These are phyloP conservation scores for Penaeus monodon DNA, from an alignment of 2,888 invertebrate genomes.

Conservation along the genomic window DNA sequence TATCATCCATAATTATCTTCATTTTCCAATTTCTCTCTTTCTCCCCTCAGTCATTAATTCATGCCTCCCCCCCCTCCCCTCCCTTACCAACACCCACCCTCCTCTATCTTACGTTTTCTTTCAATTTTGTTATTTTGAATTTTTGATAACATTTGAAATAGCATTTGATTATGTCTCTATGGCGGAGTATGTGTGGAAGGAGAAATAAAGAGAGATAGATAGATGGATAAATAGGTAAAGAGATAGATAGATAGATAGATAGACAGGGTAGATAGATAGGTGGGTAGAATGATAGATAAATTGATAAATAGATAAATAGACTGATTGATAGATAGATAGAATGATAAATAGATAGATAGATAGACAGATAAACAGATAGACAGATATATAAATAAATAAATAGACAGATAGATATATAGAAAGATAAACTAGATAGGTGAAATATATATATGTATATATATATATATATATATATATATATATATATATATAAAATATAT, in stretches of 20 bases:
- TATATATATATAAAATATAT: no score
- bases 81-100: background rate
- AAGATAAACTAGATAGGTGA: no score
- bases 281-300: background rate
- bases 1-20: slow-evolving; percentile 12
- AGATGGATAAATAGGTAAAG: background rate
- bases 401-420: no score
- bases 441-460: no score
- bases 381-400: no score
- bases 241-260: background rate
- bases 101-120: no score
- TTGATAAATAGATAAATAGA: background rate
- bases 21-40: slow-evolving; percentile 6
- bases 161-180: background rate
- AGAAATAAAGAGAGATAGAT: background rate
- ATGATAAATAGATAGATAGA: no score
- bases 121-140: no score
- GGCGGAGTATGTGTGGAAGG: background rate
- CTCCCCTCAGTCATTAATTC: background rate
- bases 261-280: background rate
- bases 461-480: no score
- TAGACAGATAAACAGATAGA: no score
- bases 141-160: no score
- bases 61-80: background rate
- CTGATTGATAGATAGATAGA: no score